Evolutionary conservation across 2,113 vertebrate species (phyloP), one percentile per base, ranked within the genome.

Genomic region (Plecotus auritus): DNA sequence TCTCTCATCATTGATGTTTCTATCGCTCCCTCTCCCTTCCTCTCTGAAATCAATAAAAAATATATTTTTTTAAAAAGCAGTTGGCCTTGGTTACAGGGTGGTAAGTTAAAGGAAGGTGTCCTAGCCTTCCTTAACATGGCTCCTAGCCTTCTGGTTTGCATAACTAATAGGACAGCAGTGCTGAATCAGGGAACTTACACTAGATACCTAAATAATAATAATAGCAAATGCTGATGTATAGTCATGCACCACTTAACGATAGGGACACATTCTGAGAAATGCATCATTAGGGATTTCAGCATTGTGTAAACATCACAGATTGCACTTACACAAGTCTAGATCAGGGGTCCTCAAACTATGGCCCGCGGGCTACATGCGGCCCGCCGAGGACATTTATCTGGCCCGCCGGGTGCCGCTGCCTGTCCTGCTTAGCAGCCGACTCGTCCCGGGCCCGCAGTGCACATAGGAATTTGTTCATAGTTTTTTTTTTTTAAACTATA

Each of bases 131-230:
- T 56, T 56, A n/a, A 28, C 8, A 14, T 72, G 56, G 47, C 59
- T 81, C 32, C 49, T 87, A 26, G 45, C 22, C 95, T 94, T 85
- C 37, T 94, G 32, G 49, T 85, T 90, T 93, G 67, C 59, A 28
- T 77, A 92, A 85, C 59, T 81, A 20, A 13, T 47, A 17, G 18
- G 45, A 54, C 23, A 96, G 76, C 51, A 93, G 54, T 81, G 72
- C 95, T 92, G 47, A 90, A 76, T 87, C 61, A 84, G 40, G 61
- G 16, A 80, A 81, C 14, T 69, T 85, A 94, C 77, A 70, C 30
- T 74, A 78, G 54, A 89, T 73, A 82, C n/a, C 56, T 59, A 37
- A 87, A 49, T 82, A 85, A 84, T 85, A 92, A 90, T 67, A 67
- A 89, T 69, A 88, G 32, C 72, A 93, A 95, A 82, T 88, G 28